Conservation (phyloP, 2,888 invertebrate genomes). For the Drosophila nigritarsus region DNA sequence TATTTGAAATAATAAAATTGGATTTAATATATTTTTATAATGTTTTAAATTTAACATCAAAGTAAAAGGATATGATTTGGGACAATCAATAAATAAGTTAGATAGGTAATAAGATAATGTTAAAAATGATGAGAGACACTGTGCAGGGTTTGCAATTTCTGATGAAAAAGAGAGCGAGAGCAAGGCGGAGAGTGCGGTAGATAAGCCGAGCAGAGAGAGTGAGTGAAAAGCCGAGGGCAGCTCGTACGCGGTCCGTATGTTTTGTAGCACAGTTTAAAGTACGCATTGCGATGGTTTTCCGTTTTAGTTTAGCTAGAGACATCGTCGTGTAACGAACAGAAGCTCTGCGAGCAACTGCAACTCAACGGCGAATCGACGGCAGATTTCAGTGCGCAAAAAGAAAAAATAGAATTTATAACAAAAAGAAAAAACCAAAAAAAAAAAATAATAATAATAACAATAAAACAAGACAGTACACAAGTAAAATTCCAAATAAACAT, state of each 20-base stretch:
- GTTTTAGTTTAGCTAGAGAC: constrained; percentile 82
- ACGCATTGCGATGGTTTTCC: constrained; percentile 75
- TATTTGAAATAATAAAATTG: background rate
- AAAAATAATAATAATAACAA: constrained; percentile 30
- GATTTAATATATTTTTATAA: background rate
- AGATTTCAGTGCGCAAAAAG: constrained; percentile 71
- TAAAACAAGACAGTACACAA: constrained; percentile 28
- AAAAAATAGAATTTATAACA: constrained; percentile 8
- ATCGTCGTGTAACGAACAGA: constrained; percentile 73
- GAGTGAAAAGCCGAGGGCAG: constrained; percentile 34
- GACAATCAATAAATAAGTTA: background rate
- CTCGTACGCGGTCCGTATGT: constrained; percentile 38
- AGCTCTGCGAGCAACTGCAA: constrained; percentile 55
- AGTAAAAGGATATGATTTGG: background rate
- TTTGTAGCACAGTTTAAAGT: constrained; percentile 80
- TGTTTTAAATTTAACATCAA: background rate
- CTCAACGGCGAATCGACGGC: constrained; percentile 58
- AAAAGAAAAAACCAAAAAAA: constrained; percentile 9
- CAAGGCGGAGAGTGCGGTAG: constrained; percentile 11
- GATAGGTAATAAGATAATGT: background rate
- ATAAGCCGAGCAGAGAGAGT: constrained; percentile 1
- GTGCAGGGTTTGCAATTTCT: constrained; percentile 23
- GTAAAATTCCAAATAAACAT: constrained; percentile 24
- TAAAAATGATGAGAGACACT: background rate
- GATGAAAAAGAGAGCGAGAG: constrained; percentile 19